Percentiles rank a stretch among this genome's conserved stretches.
Conservation (phyloP, 1,140 invertebrate species). For the Drosophila erecta region DNA sequence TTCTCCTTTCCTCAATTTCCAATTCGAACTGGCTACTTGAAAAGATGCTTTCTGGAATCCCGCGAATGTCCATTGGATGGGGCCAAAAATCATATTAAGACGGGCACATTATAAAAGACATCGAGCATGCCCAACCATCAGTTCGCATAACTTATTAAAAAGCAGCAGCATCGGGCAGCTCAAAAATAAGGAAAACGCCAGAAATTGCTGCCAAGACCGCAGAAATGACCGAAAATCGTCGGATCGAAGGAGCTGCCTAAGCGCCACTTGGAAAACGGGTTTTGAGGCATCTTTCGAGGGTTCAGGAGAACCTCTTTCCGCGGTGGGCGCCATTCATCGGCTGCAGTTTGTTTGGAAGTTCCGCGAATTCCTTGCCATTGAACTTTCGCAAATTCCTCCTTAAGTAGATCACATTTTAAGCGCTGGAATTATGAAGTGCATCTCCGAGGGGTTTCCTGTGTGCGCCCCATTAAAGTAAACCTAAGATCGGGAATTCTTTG, state of each 20-base stretch:
- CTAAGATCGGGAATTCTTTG: background rate
- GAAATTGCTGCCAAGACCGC: constrained; percentile 54
- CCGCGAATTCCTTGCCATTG: constrained; percentile 53
- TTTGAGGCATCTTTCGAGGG: constrained; percentile 35
- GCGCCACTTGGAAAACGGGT: constrained; percentile 75
- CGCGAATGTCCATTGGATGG: constrained; percentile 63
- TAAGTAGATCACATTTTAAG: constrained; percentile 49
- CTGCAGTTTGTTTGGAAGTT: constrained; percentile 8
- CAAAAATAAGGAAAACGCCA: constrained; percentile 31
- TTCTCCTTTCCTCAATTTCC: background rate
- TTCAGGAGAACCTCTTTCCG: background rate
- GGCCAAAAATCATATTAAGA: constrained; percentile 82
- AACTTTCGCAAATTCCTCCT: constrained; percentile 56
- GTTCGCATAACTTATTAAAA: constrained; percentile 69
- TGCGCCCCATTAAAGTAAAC: background rate
- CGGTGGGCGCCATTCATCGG: constrained; percentile 70
- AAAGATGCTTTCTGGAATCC: constrained; percentile 75
- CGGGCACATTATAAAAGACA: constrained; percentile 78
- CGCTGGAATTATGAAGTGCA: background rate
- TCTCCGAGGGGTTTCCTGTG: constrained; percentile 13
- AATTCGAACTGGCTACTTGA: constrained; percentile 23
- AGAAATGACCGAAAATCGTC: constrained; percentile 67
- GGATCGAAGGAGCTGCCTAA: constrained; percentile 49
- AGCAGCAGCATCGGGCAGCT: constrained; percentile 31
- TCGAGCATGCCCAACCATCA: constrained; percentile 26